Base-by-base conservation (phyloP, 1,140 invertebrate species). In the Pseudomyrmex dendroicus region DNA sequence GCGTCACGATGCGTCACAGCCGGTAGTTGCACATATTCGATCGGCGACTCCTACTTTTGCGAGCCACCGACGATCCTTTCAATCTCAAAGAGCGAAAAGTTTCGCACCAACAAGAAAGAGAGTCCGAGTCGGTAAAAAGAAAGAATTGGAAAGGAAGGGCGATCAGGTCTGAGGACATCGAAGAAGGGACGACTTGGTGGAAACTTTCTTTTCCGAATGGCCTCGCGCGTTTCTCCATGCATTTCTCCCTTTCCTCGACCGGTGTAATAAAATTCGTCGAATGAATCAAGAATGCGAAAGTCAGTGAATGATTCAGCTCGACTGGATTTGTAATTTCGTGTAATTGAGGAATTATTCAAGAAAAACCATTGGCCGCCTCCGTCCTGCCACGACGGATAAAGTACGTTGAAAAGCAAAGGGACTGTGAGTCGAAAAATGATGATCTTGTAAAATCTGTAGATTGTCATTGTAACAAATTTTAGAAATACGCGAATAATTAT, bases 281-380 rank as follows among this genome's bases (percentile, higher is more conserved):
- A 46, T 13, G 50, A 84, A 82, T 73, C 46, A 66, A 73, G 52
- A 50, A 84, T 84, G 76, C 72, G 61, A n/a, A 73, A 84, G 66
- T 56, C 54, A 73, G 56, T 22, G 44, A n/a, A 22, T 59, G 64
- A 56, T 54, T 22, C n/a, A 13, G 62, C 48, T 50, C 61, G 57
- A 80, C 70, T 66, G 35, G 74, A 85, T 82, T 7, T 82, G 76
- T 86, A 88, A 89, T 89, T 85, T 82, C 66, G 20, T 82, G 80
- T 89, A 89, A 89, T 88, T 86, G 84, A 84, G 80, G 70, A 84
- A 87, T 87, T 88, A 86, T 84, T 88, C 84, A 74, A 56, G 46
- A 54, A 22, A 73, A 56, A 68, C 56, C 59, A 46, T 67, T 50
- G 15, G 2, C 46, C 48, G 9, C 15, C 62, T 22, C 13, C 48